Base-by-base conservation (phyloP, 2,888 invertebrate genomes). In the Carpatolechia fugitivella region DNA sequence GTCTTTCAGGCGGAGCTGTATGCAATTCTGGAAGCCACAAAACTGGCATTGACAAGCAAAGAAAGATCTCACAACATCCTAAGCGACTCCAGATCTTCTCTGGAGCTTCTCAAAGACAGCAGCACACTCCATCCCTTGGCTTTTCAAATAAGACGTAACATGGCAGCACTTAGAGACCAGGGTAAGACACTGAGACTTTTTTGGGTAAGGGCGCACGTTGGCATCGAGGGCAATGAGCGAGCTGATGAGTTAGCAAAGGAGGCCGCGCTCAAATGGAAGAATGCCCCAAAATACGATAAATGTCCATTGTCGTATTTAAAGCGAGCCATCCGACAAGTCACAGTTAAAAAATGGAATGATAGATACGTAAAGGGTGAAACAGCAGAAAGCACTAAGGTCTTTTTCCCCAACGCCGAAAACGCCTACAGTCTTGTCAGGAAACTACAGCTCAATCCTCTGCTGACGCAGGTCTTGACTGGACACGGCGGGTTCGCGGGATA, bases 331-430 rank as follows among this genome's bases (percentile, higher is more conserved):
- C 48, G 1, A 41, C 40, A 16, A 49, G 54, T 48, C 48, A 49
- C 38, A n/a, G 18, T 11, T 10, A 49, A 38, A 49, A 54, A 40
- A 20, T 3, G 4, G 4, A 29, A n/a, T 6, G 46, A 6, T 13
- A 46, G 4, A n/a, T n/a, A n/a, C n/a, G n/a, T n/a, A n/a, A n/a
- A n/a, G n/a, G n/a, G n/a, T n/a, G n/a, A n/a, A n/a, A 46, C 29
- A 24, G 46, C 46, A 3, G 10, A 31, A 16, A 33, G 6, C 5
- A 36, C 30, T 8, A 49, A 49, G 3, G 1, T 55, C n/a, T 54
- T 54, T 14, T 54, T 54, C 20, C 54, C 54, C 3, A 41, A 54
- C n/a, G n/a, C n/a, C n/a, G n/a, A n/a, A n/a, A n/a, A n/a, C n/a
- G n/a, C n/a, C n/a, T n/a, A n/a, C n/a, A 30, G 33, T 41, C 0